Evolutionary conservation across 1,140 invertebrate genomes (phyloP).

Genomic region (Eriocheir sinensis): DNA sequence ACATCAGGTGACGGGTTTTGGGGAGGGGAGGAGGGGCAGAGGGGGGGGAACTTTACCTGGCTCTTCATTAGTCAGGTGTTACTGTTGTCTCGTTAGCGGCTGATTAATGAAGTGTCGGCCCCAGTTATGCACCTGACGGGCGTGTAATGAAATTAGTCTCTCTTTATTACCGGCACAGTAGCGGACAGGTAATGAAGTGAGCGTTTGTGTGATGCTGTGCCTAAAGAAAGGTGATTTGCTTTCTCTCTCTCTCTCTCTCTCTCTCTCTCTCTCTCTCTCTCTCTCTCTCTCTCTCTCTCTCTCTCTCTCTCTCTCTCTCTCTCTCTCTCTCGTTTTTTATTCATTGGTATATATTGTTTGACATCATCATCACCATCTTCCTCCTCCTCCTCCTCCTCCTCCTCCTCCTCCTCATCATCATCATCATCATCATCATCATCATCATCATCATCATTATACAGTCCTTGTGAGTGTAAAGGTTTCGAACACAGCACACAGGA

Average conservation of each 20-base stretch:
- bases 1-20: background rate
- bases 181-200: background rate
- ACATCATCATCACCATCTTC: no score
- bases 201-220: no score
- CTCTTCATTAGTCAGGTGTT: background rate
- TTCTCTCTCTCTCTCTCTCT: background rate
- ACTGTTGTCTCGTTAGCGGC: background rate
- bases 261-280: background rate
- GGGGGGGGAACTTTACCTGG: background rate
- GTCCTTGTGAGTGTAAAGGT: no score
- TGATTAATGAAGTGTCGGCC: background rate
- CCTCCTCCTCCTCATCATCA: no score
- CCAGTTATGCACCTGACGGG: background rate
- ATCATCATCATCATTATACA: background rate
- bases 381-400: no score
- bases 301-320: background rate
- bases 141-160: slow-evolving; percentile 20
- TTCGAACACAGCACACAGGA: no score
- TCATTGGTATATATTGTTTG: no score
- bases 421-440: no score
- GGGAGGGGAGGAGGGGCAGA: background rate
- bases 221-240: no score
- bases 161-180: background rate
- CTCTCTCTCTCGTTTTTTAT: background rate
- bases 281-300: background rate